A percentile compares a stretch with the other conserved stretches of the same genome.
phyloP scores from a whole-genome alignment of 2,797 vertebrate species.

The Vespertilio murinus region DNA sequence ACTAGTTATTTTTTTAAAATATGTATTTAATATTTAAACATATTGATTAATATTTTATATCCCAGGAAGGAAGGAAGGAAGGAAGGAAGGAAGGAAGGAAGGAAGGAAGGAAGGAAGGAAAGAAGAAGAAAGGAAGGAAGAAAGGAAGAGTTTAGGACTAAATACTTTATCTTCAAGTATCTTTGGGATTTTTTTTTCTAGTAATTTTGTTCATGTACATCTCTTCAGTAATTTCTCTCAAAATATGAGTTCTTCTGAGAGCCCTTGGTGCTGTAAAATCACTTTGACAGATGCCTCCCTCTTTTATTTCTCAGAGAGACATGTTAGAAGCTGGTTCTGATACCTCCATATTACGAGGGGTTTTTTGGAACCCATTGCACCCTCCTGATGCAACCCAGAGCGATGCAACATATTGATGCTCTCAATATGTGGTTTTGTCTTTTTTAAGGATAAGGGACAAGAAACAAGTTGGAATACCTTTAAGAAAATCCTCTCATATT shows the following conservation, averaged over 20 bases:
- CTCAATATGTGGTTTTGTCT: not conserved
- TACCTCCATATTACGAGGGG: not conserved
- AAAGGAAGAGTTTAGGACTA: not conserved
- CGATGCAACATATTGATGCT: not conserved
- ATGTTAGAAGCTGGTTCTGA: not conserved
- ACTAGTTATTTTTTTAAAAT: not conserved
- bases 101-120: fast-evolving
- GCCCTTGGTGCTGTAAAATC: not conserved
- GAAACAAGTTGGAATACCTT: not conserved
- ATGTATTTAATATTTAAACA: not conserved
- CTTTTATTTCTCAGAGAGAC: not conserved
- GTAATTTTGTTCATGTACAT: not conserved
- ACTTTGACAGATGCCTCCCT: not conserved
- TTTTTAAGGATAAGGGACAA: not conserved
- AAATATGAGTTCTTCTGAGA: not conserved
- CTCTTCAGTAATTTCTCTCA: not conserved
- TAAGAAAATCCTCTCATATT: not conserved
- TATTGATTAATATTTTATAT: not conserved
- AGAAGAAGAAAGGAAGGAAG: too few relatives aligned
- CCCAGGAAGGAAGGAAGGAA: too few relatives aligned
- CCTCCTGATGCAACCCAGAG: not conserved
- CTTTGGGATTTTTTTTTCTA: not conserved
- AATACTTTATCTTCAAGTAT: slow-evolving; percentile 32
- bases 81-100: too few relatives aligned
- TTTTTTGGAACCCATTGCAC: not conserved